Evolutionary conservation across 2,888 invertebrate species (phyloP), one percentile per base, ranked within the genome.

Genomic region (Pterobdella sp.): DNA sequence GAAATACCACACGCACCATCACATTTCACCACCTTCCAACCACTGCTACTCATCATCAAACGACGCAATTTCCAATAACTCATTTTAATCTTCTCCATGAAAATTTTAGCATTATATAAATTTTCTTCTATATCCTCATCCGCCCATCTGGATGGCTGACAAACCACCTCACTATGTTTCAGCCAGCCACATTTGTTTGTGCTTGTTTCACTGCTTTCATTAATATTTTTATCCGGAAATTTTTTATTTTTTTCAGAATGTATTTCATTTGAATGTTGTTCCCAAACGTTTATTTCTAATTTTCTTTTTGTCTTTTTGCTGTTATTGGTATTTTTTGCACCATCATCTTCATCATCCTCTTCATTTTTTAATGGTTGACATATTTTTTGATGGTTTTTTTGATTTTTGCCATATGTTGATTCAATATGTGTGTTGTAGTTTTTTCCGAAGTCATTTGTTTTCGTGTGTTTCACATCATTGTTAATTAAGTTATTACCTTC

Each of bases 141-240:
- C 26, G 68, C 68, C 68, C 68, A 68, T 26, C 42, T 68, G 42
- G 68, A 68, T 18, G 68, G 68, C 42, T 42, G 68, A 32, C 68
- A 68, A n/a, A 68, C 26, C n/a, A 31, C 26, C 2, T 49, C 49
- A 42, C 49, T 68, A 42, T 42, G 3, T 10, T 26, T 42, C 49
- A 68, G 14, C 68, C 60, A 56, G 60, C 60, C 60, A 56, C 60
- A 56, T 22, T 56, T 56, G 60, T 56, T 56, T 3, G 18, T 56
- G 4, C 26, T 56, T 56, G 4, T 18, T 26, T 56, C n/a, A 4
- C 3, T 26, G 60, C 26, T 56, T 4, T 56, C n/a, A 22, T 56
- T 56, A 56, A 3, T 56, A 56, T 56, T 56, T n/a, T n/a, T n/a
- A n/a, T n/a, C n/a, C n/a, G n/a, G n/a, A n/a, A n/a, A n/a, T n/a